phyloP scores from a whole-genome alignment of 2,888 invertebrate species.

The Hoplodrina blanda region DNA sequence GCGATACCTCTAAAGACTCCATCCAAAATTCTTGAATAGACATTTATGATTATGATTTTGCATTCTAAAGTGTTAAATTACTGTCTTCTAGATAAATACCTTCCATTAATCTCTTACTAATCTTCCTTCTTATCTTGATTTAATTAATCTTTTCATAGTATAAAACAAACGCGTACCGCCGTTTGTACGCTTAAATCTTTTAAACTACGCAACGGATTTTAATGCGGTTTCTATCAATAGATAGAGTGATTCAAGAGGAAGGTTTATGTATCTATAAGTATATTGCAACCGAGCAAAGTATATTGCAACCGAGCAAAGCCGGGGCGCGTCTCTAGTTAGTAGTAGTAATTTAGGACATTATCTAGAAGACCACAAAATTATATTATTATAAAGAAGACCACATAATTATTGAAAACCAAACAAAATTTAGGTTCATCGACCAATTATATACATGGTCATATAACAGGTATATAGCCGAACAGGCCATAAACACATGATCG shows the following conservation, averaged over 20 bases:
- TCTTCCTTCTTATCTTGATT: background rate
- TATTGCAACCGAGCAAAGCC: no score
- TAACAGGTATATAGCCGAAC: background rate
- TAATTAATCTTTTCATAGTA: background rate
- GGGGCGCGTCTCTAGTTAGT: no score
- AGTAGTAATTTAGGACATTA: background rate
- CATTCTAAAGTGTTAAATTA: constrained; percentile 3
- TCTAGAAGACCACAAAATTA: background rate
- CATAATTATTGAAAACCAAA: constrained; percentile 21
- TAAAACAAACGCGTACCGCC: no score
- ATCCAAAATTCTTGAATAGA: constrained; percentile 8
- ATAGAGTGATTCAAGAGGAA: no score
- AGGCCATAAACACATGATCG: constrained; percentile 6
- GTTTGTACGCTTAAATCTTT: no score
- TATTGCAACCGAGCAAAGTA: no score
- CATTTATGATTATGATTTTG: background rate
- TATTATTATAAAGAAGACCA: background rate
- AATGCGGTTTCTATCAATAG: no score
- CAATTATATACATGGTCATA: background rate
- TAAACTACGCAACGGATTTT: no score
- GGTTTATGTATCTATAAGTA: no score
- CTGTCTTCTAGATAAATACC: constrained; percentile 12
- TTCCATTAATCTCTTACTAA: no score
- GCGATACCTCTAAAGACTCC: background rate
- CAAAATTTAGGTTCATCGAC: constrained; percentile 7